Conservation (phyloP, 2,888 invertebrate genomes). For the Hermodice carunculata region DNA sequence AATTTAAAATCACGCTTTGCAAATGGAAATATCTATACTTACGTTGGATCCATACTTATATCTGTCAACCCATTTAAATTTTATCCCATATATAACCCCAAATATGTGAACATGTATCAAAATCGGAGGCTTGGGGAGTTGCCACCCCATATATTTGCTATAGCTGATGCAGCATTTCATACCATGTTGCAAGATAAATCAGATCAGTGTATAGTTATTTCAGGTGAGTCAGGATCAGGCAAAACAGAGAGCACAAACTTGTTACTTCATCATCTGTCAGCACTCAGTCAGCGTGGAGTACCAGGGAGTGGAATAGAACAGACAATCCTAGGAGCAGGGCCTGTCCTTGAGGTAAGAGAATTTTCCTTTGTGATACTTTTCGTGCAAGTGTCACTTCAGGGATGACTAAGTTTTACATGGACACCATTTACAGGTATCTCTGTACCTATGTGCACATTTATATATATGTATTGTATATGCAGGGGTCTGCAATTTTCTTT, state of each 20-base stretch:
- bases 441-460: too few species aligned
- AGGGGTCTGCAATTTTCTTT: too few species aligned
- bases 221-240: conserved; percentile 95
- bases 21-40: conserved; percentile 95
- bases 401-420: too few species aligned
- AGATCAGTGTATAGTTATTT: conserved; percentile 96
- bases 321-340: conserved; percentile 94
- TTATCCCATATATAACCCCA: conserved; percentile 97
- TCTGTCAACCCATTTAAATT: conserved; percentile 91
- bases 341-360: conserved; percentile 88
- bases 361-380: too few species aligned
- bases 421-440: too few species aligned
- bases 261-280: conserved; percentile 93
- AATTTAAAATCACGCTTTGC: conserved; percentile 88
- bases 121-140: conserved; percentile 91
- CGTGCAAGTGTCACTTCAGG: too few species aligned
- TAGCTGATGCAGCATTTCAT: conserved; percentile 94
- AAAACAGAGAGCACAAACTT: conserved; percentile 98
- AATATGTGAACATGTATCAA: conserved; percentile 95
- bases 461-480: too few species aligned
- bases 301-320: conserved; percentile 97
- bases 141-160: conserved; percentile 97
- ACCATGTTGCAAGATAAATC: conserved; percentile 92
- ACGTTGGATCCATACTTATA: conserved; percentile 94
- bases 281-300: conserved; percentile 85